phyloP scores from a whole-genome alignment of 2,113 vertebrate genomes.

The Ictalurus furcatus region DNA sequence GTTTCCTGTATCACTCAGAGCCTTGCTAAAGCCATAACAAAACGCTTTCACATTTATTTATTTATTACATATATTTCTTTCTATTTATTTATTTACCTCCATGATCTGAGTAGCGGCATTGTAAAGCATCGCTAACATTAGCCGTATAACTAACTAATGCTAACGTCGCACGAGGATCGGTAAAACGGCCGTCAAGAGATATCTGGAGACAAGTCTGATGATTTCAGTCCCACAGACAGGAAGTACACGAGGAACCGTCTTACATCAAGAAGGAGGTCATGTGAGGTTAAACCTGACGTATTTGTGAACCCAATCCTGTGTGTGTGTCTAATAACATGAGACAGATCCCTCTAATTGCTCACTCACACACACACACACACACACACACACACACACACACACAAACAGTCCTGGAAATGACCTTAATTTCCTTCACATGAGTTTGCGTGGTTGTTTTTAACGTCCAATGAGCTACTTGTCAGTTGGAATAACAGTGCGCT shows the following conservation, averaged over 20 bases:
- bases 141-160: not conserved
- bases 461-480: not conserved
- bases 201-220: not conserved
- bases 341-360: not conserved
- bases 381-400: constrained; percentile 12
- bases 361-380: not conserved
- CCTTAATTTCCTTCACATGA: not conserved
- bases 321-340: not conserved
- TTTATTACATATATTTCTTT: not conserved
- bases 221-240: not conserved
- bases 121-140: not conserved
- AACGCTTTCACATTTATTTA: not conserved
- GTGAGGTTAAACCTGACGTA: not conserved
- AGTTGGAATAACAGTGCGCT: not conserved
- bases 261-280: not conserved
- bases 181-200: not conserved
- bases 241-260: not conserved
- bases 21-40: not conserved
- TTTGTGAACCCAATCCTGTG: no score
- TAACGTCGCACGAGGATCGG: not conserved
- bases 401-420: not conserved
- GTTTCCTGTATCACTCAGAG: not conserved
- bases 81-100: not conserved
- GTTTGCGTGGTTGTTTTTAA: constrained; percentile 17
- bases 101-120: not conserved